Evolutionary conservation across 2,113 vertebrate species (phyloP).

Genomic region (Chrysemys picta): DNA sequence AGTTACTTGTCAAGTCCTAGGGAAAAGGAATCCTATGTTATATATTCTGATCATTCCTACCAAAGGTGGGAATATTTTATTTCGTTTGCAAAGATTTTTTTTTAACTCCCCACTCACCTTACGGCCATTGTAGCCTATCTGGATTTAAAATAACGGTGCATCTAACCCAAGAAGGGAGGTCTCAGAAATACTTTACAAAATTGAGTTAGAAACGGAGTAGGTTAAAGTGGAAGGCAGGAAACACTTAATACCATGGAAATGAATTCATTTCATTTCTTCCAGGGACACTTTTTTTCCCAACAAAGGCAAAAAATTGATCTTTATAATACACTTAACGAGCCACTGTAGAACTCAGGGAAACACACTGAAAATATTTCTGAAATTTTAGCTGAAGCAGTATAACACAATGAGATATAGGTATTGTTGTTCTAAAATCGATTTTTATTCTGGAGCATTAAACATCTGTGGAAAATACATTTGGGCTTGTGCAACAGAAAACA

Average conservation of each 20-base stretch:
- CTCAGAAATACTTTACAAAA: background rate
- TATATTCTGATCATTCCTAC: background rate
- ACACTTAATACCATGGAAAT: background rate
- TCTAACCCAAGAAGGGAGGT: accelerated
- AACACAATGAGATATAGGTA: slow-evolving; percentile 41
- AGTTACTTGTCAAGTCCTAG: background rate
- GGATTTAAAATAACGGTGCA: accelerated
- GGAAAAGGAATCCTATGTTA: slow-evolving; percentile 28
- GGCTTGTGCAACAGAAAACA: slow-evolving; percentile 54
- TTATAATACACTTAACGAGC: slow-evolving; percentile 15
- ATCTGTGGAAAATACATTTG: slow-evolving; percentile 71
- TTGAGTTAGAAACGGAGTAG: accelerated
- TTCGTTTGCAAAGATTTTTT: background rate
- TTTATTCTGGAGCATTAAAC: slow-evolving; percentile 75
- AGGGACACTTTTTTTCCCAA: background rate
- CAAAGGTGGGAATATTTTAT: background rate
- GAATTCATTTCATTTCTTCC: background rate
- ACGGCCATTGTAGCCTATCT: background rate
- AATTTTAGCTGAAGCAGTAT: background rate
- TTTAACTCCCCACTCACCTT: accelerated
- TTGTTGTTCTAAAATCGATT: slow-evolving; percentile 66
- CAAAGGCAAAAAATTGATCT: background rate
- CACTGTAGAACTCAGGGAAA: slow-evolving; percentile 4
- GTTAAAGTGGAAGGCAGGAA: background rate
- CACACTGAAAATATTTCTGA: background rate